A percentile compares a stretch with the other conserved stretches of the same genome.
Evolutionary conservation across 2,797 vertebrate species (phyloP).

Genomic region (Sebastes diaconus): DNA sequence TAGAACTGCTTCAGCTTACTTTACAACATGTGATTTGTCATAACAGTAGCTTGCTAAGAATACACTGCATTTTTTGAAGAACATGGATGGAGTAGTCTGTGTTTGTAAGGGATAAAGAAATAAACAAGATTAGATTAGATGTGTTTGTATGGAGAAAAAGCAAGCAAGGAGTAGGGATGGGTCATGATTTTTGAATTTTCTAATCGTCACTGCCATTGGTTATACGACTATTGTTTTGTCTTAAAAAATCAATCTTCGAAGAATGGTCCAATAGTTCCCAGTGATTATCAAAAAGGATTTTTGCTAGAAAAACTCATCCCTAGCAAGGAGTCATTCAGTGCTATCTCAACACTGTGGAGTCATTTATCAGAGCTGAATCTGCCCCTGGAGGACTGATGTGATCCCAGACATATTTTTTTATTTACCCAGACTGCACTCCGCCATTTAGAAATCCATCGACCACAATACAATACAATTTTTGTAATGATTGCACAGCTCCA

Average conservation of each 20-base stretch:
- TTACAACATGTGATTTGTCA: slow-evolving; percentile 5
- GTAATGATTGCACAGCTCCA: background rate
- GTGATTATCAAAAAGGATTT: background rate
- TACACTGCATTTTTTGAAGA: background rate
- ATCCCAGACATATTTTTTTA: slow-evolving; percentile 26
- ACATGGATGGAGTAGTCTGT: background rate
- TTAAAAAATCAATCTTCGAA: background rate
- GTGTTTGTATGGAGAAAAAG: slow-evolving; percentile 22
- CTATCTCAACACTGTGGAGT: slow-evolving; percentile 7
- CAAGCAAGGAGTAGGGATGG: background rate
- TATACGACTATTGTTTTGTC: background rate
- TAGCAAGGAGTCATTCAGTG: background rate
- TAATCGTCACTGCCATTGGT: background rate
- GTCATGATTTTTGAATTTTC: background rate
- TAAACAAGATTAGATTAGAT: slow-evolving; percentile 17
- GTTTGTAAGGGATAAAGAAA: slow-evolving; percentile 14
- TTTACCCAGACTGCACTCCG: background rate
- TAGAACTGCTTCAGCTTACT: background rate
- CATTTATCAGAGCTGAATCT: slow-evolving; percentile 40
- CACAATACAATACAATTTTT: background rate
- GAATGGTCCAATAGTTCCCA: background rate
- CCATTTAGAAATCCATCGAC: slow-evolving; percentile 24
- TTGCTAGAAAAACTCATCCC: background rate
- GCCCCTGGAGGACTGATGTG: slow-evolving; percentile 18
- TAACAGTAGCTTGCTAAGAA: background rate